phyloP scores from a whole-genome alignment of 2,888 invertebrate genomes.

The Eurytoma californica region DNA sequence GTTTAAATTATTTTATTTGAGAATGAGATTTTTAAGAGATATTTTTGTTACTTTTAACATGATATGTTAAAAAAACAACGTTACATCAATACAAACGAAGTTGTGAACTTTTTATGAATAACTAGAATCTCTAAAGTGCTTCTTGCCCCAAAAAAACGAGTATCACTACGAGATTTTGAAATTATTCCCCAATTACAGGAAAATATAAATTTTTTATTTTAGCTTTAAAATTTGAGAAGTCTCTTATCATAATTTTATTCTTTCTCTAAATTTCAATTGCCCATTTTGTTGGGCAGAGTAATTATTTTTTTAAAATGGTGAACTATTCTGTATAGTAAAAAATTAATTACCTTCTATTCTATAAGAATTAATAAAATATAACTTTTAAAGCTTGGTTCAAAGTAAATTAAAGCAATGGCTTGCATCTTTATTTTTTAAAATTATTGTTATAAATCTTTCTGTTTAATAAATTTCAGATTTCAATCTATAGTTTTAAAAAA shows the following conservation, averaged over 20 bases:
- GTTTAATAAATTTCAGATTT: conserved; percentile 4
- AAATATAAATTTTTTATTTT: conserved; percentile 33
- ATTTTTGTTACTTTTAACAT: conserved; percentile 37
- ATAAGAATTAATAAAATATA: conserved; percentile 30
- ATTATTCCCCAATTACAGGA: conserved; percentile 40
- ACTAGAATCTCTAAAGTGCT: conserved; percentile 33
- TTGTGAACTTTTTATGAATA: conserved; percentile 47
- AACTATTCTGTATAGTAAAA: conserved; percentile 45
- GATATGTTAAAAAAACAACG: not conserved
- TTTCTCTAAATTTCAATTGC: conserved; percentile 24
- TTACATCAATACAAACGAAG: conserved; percentile 34
- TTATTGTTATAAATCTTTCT: conserved; percentile 3
- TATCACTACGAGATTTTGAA: conserved; percentile 36
- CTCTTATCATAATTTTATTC: conserved; percentile 26
- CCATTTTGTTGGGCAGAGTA: conserved; percentile 39
- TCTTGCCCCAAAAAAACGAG: conserved; percentile 7
- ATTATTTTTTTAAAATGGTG: conserved; percentile 45
- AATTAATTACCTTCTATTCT: conserved; percentile 48
- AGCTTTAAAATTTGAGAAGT: conserved; percentile 33
- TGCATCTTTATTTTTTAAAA: conserved; percentile 25
- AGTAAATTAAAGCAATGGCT: conserved; percentile 29
- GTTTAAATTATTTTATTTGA: conserved; percentile 45
- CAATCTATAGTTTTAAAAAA: conserved; percentile 1
- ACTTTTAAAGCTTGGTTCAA: conserved; percentile 22
- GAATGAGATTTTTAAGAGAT: conserved; percentile 22